Percentiles rank a stretch among this genome's conserved stretches.
phyloP scores from a whole-genome alignment of 2,113 vertebrate species.

The Rhea americana region DNA sequence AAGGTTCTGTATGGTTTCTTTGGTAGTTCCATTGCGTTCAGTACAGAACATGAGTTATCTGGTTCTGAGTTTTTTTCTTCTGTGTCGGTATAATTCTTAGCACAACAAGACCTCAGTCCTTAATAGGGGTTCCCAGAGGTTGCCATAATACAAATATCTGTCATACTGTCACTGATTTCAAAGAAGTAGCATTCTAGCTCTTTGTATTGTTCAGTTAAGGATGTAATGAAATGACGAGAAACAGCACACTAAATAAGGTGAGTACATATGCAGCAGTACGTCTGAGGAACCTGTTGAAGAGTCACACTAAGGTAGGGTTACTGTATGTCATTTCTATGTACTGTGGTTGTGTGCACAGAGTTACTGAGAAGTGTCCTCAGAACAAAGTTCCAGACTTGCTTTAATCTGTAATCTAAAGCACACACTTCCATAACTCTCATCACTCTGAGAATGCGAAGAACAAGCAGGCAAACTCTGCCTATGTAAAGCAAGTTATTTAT shows the following conservation, averaged over 20 bases:
- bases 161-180: not conserved
- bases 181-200: not conserved
- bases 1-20: not conserved
- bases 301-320: not conserved
- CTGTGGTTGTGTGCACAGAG: not conserved
- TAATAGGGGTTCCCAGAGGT: not conserved
- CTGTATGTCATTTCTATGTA: not conserved
- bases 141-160: not conserved
- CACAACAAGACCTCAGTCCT: not conserved
- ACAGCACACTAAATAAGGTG: not conserved
- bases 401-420: not conserved
- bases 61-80: not conserved
- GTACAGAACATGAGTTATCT: not conserved
- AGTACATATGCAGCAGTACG: not conserved
- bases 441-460: accelerated
- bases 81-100: not conserved
- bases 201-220: not conserved
- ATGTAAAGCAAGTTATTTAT: not conserved
- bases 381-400: not conserved
- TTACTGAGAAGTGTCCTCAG: not conserved
- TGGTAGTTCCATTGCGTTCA: not conserved
- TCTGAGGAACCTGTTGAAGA: not conserved
- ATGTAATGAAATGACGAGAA: not conserved
- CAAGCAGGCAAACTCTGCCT: not conserved
- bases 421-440: not conserved